Conservation (phyloP, 2,797 vertebrate species). For the Lemur catta region DNA sequence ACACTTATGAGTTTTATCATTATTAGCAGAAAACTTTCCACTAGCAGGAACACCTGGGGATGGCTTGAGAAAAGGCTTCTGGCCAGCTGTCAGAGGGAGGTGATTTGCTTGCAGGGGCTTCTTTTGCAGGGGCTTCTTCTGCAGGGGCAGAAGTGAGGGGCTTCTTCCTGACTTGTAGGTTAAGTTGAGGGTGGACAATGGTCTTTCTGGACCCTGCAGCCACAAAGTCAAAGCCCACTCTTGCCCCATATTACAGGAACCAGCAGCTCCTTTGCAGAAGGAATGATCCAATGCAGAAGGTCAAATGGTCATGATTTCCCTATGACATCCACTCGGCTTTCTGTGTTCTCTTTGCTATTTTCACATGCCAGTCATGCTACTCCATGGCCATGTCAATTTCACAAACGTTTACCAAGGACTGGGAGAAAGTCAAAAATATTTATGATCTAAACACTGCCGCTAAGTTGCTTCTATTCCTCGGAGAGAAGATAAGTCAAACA, state of each 20-base stretch:
- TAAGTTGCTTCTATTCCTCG: neutral
- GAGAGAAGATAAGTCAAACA: neutral
- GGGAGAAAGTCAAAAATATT: slow-evolving; percentile 27
- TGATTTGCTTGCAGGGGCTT: neutral
- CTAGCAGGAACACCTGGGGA: no score
- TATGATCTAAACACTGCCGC: neutral
- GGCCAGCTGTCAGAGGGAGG: neutral
- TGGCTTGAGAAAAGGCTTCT: neutral
- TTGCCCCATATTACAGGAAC: neutral
- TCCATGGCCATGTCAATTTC: neutral
- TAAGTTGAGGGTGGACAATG: neutral
- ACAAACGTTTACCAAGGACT: neutral
- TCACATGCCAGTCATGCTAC: neutral
- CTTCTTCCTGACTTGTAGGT: neutral
- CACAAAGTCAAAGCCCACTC: neutral
- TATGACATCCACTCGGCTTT: neutral
- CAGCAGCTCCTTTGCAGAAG: neutral
- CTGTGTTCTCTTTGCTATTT: neutral
- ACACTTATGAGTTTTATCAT: neutral
- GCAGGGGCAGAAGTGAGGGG: no score
- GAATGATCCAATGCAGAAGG: neutral
- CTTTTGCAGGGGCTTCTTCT: no score
- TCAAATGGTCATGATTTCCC: neutral
- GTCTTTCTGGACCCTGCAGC: neutral
- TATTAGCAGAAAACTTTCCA: neutral